Conservation (phyloP, 2,113 vertebrate species). For the Tauraco erythrolophus region DNA sequence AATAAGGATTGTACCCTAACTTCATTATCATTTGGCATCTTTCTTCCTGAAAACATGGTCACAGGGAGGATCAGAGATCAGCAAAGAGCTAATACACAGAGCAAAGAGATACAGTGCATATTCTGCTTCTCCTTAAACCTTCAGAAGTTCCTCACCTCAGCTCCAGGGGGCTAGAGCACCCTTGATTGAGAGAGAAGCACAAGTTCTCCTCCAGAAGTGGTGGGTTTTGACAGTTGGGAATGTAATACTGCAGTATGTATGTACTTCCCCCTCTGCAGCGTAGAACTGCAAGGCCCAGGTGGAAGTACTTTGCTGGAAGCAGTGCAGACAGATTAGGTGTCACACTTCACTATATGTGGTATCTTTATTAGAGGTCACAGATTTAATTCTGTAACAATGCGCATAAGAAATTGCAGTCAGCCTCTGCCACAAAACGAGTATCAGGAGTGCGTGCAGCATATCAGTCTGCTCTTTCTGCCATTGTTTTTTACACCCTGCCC, state of each 20-base stretch:
- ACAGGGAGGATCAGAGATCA: not conserved
- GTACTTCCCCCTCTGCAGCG: not conserved
- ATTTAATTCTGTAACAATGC: not conserved
- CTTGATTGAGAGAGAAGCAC: not conserved
- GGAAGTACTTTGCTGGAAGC: not conserved
- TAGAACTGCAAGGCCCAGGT: not conserved
- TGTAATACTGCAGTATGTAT: not conserved
- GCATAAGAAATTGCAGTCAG: not conserved
- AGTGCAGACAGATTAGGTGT: not conserved
- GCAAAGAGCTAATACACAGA: not conserved
- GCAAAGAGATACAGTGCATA: not conserved
- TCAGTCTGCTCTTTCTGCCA: not conserved
- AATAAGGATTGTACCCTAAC: not conserved
- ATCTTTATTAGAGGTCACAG: not conserved
- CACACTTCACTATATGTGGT: not conserved
- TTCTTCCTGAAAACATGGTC: slow-evolving; percentile 8
- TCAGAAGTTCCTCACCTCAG: not conserved
- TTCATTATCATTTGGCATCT: not conserved
- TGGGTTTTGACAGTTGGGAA: not conserved
- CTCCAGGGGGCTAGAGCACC: not conserved
- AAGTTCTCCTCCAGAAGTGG: not conserved
- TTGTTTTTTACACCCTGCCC: not conserved
- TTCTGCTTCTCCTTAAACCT: not conserved
- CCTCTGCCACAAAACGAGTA: not conserved
- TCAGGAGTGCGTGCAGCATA: not conserved